These are phyloP conservation scores for Drosophila pruinosa DNA, from an alignment of 1,140 invertebrate species.

Conservation along the genomic window DNA sequence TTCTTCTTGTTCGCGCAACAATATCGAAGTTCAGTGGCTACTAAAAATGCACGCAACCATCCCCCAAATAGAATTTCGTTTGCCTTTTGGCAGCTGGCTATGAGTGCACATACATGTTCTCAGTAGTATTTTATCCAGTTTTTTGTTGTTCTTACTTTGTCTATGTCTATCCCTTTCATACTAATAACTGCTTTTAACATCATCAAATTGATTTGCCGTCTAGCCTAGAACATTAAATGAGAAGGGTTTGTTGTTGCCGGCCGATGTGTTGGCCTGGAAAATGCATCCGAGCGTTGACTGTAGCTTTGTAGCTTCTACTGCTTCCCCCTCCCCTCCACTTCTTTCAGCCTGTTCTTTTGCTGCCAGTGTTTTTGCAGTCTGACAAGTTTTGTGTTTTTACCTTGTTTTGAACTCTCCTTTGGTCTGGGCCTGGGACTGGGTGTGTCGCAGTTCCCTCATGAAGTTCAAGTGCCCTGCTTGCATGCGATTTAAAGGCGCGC, in stretches of 20 bases:
- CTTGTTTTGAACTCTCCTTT: constrained; percentile 8
- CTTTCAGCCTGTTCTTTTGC: constrained; percentile 18
- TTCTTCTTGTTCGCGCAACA: constrained; percentile 17
- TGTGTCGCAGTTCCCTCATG: constrained; percentile 16
- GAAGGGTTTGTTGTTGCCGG: constrained; percentile 34
- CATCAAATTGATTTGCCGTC: constrained; percentile 49
- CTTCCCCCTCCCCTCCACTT: constrained; percentile 1
- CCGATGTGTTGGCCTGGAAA: constrained; percentile 69
- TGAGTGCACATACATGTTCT: not conserved
- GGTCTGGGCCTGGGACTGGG: not conserved
- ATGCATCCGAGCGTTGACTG: constrained; percentile 71
- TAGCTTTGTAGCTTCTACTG: constrained; percentile 40
- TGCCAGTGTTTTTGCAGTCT: constrained; percentile 49
- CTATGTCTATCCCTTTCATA: not conserved
- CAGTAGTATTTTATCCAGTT: constrained; percentile 20
- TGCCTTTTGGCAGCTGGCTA: constrained; percentile 30
- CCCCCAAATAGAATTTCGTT: constrained; percentile 23
- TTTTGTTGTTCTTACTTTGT: not conserved
- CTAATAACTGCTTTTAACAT: constrained; percentile 41
- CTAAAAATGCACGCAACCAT: constrained; percentile 42
- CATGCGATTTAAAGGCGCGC: constrained; percentile 40
- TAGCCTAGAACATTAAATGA: constrained; percentile 36
- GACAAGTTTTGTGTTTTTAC: constrained; percentile 65
- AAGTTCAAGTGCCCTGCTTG: constrained; percentile 45
- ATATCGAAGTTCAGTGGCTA: constrained; percentile 43